Evolutionary conservation across 2,113 vertebrate genomes (phyloP).

Genomic region (Pedionomus torquatus): DNA sequence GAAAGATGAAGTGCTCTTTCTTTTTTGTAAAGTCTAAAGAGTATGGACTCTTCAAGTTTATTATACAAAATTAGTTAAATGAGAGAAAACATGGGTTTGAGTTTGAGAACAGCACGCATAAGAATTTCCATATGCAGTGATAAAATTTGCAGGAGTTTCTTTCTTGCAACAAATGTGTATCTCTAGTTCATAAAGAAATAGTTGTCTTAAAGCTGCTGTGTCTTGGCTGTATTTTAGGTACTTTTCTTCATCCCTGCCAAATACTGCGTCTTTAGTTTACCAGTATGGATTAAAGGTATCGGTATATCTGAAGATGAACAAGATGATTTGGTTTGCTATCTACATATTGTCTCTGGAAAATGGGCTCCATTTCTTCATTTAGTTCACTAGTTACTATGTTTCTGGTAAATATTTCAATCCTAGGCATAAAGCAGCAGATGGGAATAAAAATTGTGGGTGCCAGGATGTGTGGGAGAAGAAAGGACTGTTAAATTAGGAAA

Average conservation of each 20-base stretch:
- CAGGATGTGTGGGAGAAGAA: constrained; percentile 64
- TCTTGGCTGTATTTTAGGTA: background rate
- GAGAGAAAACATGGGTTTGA: background rate
- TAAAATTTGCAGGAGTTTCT: background rate
- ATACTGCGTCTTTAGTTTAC: background rate
- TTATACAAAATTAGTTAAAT: background rate
- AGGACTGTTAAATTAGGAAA: constrained; percentile 58
- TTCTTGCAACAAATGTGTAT: background rate
- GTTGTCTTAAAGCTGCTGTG: background rate
- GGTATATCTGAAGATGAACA: background rate
- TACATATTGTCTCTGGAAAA: constrained; percentile 41
- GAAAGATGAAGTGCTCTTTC: background rate
- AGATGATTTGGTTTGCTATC: constrained; percentile 6
- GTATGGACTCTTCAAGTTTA: background rate
- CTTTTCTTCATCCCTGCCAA: background rate
- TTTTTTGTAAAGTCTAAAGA: background rate
- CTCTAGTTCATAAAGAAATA: background rate
- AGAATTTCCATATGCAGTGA: constrained; percentile 10
- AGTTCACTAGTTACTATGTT: constrained; percentile 67
- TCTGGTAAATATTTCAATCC: constrained; percentile 70
- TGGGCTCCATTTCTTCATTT: constrained; percentile 64
- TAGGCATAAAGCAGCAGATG: constrained; percentile 70
- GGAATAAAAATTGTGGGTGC: constrained; percentile 65
- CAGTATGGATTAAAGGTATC: background rate
- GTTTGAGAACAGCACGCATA: background rate